Base-by-base conservation (phyloP, 2,797 vertebrate species). In the Morelia viridis region DNA sequence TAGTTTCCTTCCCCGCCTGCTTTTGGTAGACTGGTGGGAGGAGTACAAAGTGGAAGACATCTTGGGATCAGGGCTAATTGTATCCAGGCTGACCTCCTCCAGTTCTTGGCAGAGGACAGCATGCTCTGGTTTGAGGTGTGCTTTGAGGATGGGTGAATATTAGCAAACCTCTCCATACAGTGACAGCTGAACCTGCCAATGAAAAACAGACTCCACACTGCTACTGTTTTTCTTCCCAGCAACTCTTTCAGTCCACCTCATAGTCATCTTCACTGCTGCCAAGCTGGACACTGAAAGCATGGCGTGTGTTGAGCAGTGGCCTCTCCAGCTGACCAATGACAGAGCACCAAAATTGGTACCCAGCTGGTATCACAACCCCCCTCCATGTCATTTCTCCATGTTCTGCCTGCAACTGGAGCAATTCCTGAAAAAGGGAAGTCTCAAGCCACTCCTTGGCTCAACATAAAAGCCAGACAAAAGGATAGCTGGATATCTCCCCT, bases 61-160 rank as follows among this genome's bases (percentile, higher is more conserved):
- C 92, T 96, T 96, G 95, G 91, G 96, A 94, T 57, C 83, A 93
- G 89, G n/a, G 7, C 89, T 95, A 94, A 95, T 93, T 95, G 89
- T 91, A 96, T 95, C 90, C 90, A 76, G 64, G 84, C 88, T 96
- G 96, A 95, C 95, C 94, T 96, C 96, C 94, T 93, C 90, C 93
- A 94, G 80, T 83, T 92, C 85, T 85, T 91, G 87, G 57, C 65
- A 9, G 1, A 71, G 31, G 65, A 35, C 65, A 31, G 80, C 91
- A 91, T 83, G 83, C 96, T 89, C 91, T 89, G 57, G 56, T 71
- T 85, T 57, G 89, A 56, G 62, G n/a, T 68, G 71, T 35, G 19
- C 10, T 53, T 85, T 31, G 89, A 91, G 89, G 90, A 89, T 1
- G 89, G 90, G 68, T 35, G 90, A 4, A 10, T 2, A 12, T 28